Conservation (phyloP, 2,888 invertebrate species). For the Petrophora chlorosata region DNA sequence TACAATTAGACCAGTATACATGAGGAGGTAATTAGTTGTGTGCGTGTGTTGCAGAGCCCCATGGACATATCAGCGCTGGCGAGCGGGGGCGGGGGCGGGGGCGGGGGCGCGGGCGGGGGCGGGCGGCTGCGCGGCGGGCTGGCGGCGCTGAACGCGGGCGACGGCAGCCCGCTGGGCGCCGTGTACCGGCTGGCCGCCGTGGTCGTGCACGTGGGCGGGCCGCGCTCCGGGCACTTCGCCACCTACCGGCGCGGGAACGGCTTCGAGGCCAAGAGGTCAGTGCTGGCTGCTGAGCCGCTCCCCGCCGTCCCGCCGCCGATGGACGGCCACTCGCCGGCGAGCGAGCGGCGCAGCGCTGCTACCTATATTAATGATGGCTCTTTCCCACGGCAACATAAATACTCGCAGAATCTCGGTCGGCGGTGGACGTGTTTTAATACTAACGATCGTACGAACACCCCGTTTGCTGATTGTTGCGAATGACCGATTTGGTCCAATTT, state of each 20-base stretch:
- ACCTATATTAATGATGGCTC: too few species aligned
- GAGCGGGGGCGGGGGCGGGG: constrained; percentile 49
- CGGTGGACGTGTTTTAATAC: too few species aligned
- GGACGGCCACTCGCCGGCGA: too few species aligned
- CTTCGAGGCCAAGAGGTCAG: constrained; percentile 77
- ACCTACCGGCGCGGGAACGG: constrained; percentile 93
- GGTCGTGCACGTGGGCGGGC: constrained; percentile 95
- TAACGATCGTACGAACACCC: too few species aligned
- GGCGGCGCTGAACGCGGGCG: constrained; percentile 40
- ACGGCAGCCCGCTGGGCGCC: constrained; percentile 39
- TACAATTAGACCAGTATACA: too few species aligned
- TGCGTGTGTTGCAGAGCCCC: constrained; percentile 35
- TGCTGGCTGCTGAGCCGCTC: too few species aligned
- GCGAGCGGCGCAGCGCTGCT: too few species aligned
- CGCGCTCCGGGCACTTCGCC: constrained; percentile 96
- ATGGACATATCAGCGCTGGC: constrained; percentile 79
- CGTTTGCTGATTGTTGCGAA: too few species aligned
- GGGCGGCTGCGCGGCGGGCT: constrained; percentile 50
- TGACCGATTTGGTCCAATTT: too few species aligned
- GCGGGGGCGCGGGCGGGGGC: constrained; percentile 36
- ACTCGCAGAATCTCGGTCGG: too few species aligned
- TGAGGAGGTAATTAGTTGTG: background rate
- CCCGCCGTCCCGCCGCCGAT: too few species aligned
- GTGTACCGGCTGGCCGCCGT: constrained; percentile 91
- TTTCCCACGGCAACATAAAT: too few species aligned